Evolutionary conservation across 2,888 invertebrate species (phyloP), one percentile per base, ranked within the genome.

Genomic region (Girardia tigrina): DNA sequence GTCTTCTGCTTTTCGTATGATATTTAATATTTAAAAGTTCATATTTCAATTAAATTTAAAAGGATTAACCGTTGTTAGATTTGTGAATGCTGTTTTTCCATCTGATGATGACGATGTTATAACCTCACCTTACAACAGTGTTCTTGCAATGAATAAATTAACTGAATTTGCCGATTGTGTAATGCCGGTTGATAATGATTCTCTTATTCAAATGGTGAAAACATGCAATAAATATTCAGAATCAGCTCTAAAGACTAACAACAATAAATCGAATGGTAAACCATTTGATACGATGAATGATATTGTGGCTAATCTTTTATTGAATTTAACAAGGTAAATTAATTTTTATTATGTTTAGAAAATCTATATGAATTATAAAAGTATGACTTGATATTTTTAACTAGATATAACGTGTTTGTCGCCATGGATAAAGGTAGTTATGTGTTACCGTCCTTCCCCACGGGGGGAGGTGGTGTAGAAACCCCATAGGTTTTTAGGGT

Each of bases 221-320:
- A 56, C 56, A 16, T 56, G 6, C n/a, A 56, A 56, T n/a, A 56
- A 56, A 56, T 56, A 56, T 56, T 56, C 56, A 56, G 56, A 56
- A 12, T 36, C 16, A 36, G n/a, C 56, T n/a, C n/a, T 20, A 16
- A 23, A 56, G n/a, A n/a, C 8, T 56, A 4, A n/a, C n/a, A 56
- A 56, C 23, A 23, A 56, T 4, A 16, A 36, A 36, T 20, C n/a
- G 23, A 20, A 6, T 2, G 36, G 28, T 42, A 36, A 42, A 69
- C 84, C 85, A 1, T 85, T 85, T 79, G 85, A 85, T 79, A 79
- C 81, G 26, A 85, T 85, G 85, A 85, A 85, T 78, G 84, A 84
- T 78, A 81, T 85, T 73, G 84, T 85, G 1, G 85, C 85, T 26
- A 85, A 84, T 78, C 77, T 84, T 70, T 78, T 85, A 28, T 80